Conservation (phyloP, 2,113 vertebrate genomes). For the Natator depressus region DNA sequence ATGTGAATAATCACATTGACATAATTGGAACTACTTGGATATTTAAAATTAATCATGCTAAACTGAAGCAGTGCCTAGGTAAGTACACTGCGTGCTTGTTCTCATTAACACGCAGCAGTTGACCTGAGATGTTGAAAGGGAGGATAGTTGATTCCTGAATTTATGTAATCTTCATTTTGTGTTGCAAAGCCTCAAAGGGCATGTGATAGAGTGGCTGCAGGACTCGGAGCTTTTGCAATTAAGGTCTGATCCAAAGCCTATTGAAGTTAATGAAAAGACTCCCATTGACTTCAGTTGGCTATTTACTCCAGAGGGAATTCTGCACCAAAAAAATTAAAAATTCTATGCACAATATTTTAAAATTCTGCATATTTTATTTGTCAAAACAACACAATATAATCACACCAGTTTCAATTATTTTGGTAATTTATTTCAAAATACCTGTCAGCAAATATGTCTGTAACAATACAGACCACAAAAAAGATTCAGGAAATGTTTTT, state of each 20-base stretch:
- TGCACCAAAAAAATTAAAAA: no score
- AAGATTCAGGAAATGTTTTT: not conserved
- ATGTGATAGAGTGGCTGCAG: not conserved
- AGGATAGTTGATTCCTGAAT: not conserved
- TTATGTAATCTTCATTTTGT: not conserved
- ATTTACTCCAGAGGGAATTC: no score
- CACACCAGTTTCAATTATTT: no score
- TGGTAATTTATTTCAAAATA: no score
- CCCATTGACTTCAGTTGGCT: not conserved
- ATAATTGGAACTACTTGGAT: not conserved
- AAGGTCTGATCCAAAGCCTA: not conserved
- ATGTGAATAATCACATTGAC: not conserved
- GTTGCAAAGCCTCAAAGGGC: not conserved
- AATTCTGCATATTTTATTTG: no score
- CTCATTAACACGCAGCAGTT: not conserved
- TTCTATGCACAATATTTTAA: no score
- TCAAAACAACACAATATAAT: no score
- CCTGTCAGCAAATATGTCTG: accelerated
- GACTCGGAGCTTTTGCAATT: not conserved
- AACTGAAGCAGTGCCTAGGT: not conserved
- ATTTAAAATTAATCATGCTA: not conserved
- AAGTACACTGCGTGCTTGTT: not conserved
- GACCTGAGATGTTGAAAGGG: not conserved
- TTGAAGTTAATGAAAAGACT: not conserved
- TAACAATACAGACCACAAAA: not conserved